These are phyloP conservation scores for Phalera bucephala DNA, from an alignment of 2,888 invertebrate species.

Conservation along the genomic window DNA sequence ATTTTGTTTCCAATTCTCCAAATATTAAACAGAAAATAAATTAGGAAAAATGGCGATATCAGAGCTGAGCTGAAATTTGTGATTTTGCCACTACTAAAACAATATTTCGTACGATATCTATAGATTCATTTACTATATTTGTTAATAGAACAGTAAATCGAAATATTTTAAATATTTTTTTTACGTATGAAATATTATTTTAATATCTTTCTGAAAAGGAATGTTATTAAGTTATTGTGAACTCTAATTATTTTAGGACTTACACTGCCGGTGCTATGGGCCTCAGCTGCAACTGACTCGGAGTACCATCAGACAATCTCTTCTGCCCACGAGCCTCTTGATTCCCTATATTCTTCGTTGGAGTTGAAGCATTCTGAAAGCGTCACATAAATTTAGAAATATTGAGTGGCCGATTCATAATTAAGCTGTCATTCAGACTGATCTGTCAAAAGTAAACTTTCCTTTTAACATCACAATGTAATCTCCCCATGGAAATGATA, in stretches of 20 bases:
- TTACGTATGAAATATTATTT: constrained; percentile 9
- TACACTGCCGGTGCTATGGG: constrained; percentile 78
- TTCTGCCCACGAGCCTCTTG: constrained; percentile 72
- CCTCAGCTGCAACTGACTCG: constrained; percentile 69
- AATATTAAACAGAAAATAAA: no score
- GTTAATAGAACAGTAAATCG: no score
- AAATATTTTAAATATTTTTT: no score
- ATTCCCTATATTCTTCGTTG: constrained; percentile 54
- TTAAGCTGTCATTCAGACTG: no score
- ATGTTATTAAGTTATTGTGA: no score
- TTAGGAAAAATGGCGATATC: no score
- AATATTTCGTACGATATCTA: neutral
- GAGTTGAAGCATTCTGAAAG: constrained; percentile 60
- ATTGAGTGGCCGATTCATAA: no score
- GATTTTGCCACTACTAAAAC: neutral
- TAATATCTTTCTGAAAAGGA: constrained; percentile 9
- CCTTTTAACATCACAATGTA: no score
- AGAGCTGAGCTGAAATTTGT: no score
- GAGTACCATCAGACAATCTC: constrained; percentile 71
- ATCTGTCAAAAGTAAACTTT: no score
- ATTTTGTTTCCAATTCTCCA: neutral
- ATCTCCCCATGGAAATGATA: no score
- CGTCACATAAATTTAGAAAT: neutral
- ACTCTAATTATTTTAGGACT: constrained; percentile 31
- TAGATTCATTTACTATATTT: neutral